Evolutionary conservation across 1,140 invertebrate species (phyloP), one percentile per base, ranked within the genome.

Genomic region (Neodiprion fabricii): DNA sequence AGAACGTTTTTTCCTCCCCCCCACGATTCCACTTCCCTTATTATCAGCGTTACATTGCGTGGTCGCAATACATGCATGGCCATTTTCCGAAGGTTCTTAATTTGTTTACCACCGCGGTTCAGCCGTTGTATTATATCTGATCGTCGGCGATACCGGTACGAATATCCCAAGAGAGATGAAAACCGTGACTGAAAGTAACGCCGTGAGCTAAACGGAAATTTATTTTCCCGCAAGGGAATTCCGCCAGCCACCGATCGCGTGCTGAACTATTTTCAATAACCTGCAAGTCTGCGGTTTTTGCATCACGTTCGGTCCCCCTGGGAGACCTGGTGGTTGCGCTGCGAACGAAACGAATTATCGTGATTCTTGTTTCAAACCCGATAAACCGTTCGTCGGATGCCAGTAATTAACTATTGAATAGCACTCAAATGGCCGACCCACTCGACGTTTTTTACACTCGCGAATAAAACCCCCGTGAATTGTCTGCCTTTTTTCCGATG

Each of bases 301-400:
- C n/a, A 17, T 61, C n/a, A 61, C n/a, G 11, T 17, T 14, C 53
- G 4, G n/a, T 61, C 9, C 53, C 9, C 53, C n/a, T 14, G 11
- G 53, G 53, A 0, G 53, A 61, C 5, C 9, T 9, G 8, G 11
- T 14, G n/a, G 53, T 17, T 61, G 11, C 53, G 8, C 5, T 61
- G 53, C 11, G n/a, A 61, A 61, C 53, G 11, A 17, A 61, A 61
- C 53, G 53, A 61, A 17, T 61, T 17, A 17, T 61, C 53, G n/a
- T 61, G 53, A 61, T 61, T 61, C n/a, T 61, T 17, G n/a, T 61
- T 61, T 61, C 9, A 61, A 61, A 61, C n/a, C 53, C n/a, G 53
- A 12, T 17, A 61, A 61, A 61, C 53, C 53, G n/a, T 17, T 14
- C 53, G n/a, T 17, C 53, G n/a, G 11, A 61, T 40, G 28, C 28